phyloP scores from a whole-genome alignment of 2,888 invertebrate species.

The Drosophila merina region DNA sequence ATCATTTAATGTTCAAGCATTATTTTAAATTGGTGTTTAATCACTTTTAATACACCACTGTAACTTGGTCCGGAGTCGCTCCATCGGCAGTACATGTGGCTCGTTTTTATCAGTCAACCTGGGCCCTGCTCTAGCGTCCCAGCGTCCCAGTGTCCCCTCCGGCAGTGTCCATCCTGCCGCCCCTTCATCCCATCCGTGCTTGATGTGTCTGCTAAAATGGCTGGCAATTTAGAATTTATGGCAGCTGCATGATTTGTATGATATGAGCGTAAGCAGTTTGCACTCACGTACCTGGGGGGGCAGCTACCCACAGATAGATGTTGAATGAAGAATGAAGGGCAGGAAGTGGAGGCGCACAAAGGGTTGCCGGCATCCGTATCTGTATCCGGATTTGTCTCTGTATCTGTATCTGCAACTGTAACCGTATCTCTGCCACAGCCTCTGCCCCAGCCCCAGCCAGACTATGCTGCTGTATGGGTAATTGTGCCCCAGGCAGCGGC shows the following conservation, averaged over 20 bases:
- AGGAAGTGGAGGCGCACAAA: conserved; percentile 51
- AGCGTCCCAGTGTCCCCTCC: conserved; percentile 28
- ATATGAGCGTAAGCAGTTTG: conserved; percentile 79
- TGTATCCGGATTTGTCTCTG: conserved; percentile 11
- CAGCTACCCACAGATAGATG: neutral
- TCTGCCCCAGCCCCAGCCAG: neutral
- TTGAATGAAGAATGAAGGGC: conserved; percentile 15
- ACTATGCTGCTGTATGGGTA: conserved; percentile 10
- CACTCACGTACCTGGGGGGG: conserved; percentile 67
- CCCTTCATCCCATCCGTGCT: conserved; percentile 32
- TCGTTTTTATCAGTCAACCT: conserved; percentile 77
- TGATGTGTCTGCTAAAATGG: conserved; percentile 65
- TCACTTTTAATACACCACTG: conserved; percentile 30
- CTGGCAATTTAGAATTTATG: conserved; percentile 81
- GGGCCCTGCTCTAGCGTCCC: conserved; percentile 17
- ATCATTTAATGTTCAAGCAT: conserved; percentile 17
- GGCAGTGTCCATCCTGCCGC: conserved; percentile 49
- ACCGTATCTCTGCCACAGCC: neutral
- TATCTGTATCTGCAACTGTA: conserved; percentile 16
- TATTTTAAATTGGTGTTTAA: conserved; percentile 32
- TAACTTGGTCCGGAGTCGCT: conserved; percentile 26
- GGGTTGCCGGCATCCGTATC: conserved; percentile 39
- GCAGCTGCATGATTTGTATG: conserved; percentile 80
- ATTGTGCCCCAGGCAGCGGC: conserved; percentile 41
- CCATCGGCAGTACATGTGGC: conserved; percentile 31